These are phyloP conservation scores for Aphidius ervi DNA, from an alignment of 1,140 invertebrate genomes.

Conservation along the genomic window DNA sequence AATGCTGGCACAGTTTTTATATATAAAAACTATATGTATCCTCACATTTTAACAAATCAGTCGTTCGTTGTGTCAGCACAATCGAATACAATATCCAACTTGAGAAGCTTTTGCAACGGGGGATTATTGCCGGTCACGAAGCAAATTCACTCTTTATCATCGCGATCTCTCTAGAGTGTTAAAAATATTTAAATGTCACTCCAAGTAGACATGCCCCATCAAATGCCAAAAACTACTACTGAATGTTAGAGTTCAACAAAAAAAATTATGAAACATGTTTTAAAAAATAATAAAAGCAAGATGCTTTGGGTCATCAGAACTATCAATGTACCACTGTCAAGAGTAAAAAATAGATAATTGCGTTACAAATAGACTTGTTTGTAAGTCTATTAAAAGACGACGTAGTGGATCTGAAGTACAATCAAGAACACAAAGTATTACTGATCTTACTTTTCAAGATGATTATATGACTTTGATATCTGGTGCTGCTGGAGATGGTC, in stretches of 20 bases:
- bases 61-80: slow-evolving; percentile 24
- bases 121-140: slow-evolving; percentile 51
- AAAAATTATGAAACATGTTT: background rate
- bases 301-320: too few relatives aligned
- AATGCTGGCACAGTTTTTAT: slow-evolving; percentile 15
- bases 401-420: slow-evolving; percentile 44
- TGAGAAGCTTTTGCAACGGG: slow-evolving; percentile 14
- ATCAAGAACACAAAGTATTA: slow-evolving; percentile 62
- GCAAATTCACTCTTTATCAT: slow-evolving; percentile 41
- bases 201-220: background rate
- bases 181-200: slow-evolving; percentile 49
- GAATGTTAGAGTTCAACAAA: background rate
- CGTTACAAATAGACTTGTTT: slow-evolving; percentile 60
- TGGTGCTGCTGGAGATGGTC: slow-evolving; percentile 76
- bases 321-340: too few relatives aligned
- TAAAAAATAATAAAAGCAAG: background rate
- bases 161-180: slow-evolving; percentile 43
- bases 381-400: slow-evolving; percentile 48
- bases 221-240: too few relatives aligned
- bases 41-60: slow-evolving; percentile 22
- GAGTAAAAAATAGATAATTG: slow-evolving; percentile 35
- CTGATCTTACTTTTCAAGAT: slow-evolving; percentile 75
- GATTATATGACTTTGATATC: slow-evolving; percentile 67
- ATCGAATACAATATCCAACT: slow-evolving; percentile 16
- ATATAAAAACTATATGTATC: slow-evolving; percentile 1